phyloP scores from a whole-genome alignment of 2,888 invertebrate genomes.

The Nowickia ferox region DNA sequence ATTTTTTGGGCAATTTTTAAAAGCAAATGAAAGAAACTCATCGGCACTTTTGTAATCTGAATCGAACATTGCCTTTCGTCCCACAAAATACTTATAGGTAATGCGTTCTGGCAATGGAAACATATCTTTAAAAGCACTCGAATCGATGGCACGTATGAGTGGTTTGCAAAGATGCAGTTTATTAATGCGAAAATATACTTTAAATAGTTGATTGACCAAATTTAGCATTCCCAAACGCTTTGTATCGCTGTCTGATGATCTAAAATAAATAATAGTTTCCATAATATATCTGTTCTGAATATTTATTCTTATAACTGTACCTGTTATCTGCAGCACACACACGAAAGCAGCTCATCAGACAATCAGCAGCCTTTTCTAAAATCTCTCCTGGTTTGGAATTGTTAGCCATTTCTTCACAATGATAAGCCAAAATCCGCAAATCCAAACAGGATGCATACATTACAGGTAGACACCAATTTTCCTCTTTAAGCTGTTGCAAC shows the following conservation, averaged over 20 bases:
- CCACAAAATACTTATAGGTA: constrained; percentile 98
- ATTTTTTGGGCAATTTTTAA: constrained; percentile 92
- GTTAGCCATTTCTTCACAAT: constrained; percentile 87
- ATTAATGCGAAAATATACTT: constrained; percentile 95
- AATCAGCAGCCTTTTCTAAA: constrained; percentile 96
- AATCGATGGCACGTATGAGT: constrained; percentile 97
- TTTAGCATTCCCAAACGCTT: constrained; percentile 98
- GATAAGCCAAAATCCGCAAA: constrained; percentile 91
- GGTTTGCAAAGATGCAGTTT: constrained; percentile 96
- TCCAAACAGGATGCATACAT: constrained; percentile 96
- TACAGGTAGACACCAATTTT: constrained; percentile 98
- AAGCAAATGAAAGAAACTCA: constrained; percentile 95
- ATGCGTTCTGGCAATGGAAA: constrained; percentile 97
- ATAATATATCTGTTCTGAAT: background rate
- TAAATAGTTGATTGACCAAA: constrained; percentile 98
- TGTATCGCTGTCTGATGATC: constrained; percentile 93
- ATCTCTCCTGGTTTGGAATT: constrained; percentile 84
- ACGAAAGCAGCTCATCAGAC: constrained; percentile 95
- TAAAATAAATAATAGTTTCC: constrained; percentile 69
- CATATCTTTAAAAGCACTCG: constrained; percentile 93
- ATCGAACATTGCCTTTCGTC: constrained; percentile 99
- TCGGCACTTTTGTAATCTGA: constrained; percentile 97
- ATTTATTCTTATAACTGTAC: constrained; percentile 59
- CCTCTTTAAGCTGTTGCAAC: constrained; percentile 94
- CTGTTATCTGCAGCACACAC: constrained; percentile 97